Evolutionary conservation across 2,797 vertebrate species (phyloP).

Genomic region (Thunnus albacares): DNA sequence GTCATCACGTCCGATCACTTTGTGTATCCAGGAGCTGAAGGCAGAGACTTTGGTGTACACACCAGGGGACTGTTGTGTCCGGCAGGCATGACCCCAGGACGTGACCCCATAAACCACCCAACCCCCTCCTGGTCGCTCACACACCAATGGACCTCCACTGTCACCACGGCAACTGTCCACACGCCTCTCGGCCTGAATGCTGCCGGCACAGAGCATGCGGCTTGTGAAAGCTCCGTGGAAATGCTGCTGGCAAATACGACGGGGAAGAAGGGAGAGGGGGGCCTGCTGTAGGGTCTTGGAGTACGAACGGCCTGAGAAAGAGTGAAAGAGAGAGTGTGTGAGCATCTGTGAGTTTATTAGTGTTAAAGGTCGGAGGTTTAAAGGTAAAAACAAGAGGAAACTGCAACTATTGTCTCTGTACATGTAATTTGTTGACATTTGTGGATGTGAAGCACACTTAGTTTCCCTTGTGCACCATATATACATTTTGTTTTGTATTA

Average conservation of each 20-base stretch:
- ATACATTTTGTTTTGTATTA: neutral
- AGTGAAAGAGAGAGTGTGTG: conserved; percentile 34
- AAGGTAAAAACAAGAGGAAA: neutral
- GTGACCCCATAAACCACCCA: conserved; percentile 98
- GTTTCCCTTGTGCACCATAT: neutral
- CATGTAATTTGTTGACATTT: neutral
- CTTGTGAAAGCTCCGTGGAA: conserved; percentile 92
- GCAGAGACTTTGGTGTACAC: conserved; percentile 97
- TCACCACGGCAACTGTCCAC: conserved; percentile 98
- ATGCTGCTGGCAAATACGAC: conserved; percentile 90
- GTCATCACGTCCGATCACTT: conserved; percentile 82
- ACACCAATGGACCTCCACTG: conserved; percentile 96
- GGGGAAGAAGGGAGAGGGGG: conserved; percentile 90
- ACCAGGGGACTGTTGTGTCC: conserved; percentile 93
- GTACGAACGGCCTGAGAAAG: conserved; percentile 90
- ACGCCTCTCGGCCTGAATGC: conserved; percentile 82
- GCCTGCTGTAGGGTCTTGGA: conserved; percentile 98
- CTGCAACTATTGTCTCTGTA: neutral
- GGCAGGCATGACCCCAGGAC: conserved; percentile 97
- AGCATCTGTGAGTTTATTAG: conserved; percentile 1
- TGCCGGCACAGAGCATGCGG: conserved; percentile 97
- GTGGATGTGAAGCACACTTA: neutral
- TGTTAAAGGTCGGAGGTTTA: neutral
- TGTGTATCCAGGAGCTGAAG: conserved; percentile 95
- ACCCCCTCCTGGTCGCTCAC: conserved; percentile 88